These are phyloP conservation scores for Nineta flava DNA, from an alignment of 2,888 invertebrate species.

Conservation along the genomic window DNA sequence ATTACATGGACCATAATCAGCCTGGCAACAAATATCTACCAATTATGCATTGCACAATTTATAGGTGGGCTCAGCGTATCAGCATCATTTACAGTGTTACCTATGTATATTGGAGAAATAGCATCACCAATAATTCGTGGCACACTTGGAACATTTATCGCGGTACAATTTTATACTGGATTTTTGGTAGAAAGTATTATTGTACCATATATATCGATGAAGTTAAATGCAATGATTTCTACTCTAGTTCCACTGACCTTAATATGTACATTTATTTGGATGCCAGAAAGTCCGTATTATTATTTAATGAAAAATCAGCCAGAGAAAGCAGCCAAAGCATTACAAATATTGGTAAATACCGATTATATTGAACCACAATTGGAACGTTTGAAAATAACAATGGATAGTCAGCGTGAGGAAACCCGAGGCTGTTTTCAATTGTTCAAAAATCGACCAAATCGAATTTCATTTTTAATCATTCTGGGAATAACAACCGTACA, in stretches of 20 bases:
- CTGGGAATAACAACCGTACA: constrained; percentile 38
- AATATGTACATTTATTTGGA: constrained; percentile 34
- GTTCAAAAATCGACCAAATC: constrained; percentile 32
- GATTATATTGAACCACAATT: constrained; percentile 17
- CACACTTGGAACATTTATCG: constrained; percentile 37
- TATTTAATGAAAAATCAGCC: constrained; percentile 1
- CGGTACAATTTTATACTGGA: constrained; percentile 37
- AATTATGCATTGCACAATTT: constrained; percentile 38
- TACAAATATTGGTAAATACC: constrained; percentile 37
- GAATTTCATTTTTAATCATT: constrained; percentile 40
- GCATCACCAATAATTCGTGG: constrained; percentile 7
- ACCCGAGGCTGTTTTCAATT: constrained; percentile 32
- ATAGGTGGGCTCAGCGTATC: constrained; percentile 37
- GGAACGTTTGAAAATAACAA: constrained; percentile 26
- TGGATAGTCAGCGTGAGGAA: constrained; percentile 35
- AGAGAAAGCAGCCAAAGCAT: constrained; percentile 19
- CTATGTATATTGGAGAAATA: constrained; percentile 10
- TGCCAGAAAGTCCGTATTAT: constrained; percentile 33
- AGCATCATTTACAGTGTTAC: constrained; percentile 1
- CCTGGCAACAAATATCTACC: constrained; percentile 32
- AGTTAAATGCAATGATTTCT: constrained; percentile 32
- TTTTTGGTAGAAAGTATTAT: constrained; percentile 39
- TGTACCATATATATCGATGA: constrained; percentile 35
- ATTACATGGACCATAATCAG: constrained; percentile 40
- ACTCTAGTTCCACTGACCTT: constrained; percentile 36